phyloP scores from a whole-genome alignment of 35 echinoderm and acorn worm genomes.

The Heliocidaris erythrogramma region DNA sequence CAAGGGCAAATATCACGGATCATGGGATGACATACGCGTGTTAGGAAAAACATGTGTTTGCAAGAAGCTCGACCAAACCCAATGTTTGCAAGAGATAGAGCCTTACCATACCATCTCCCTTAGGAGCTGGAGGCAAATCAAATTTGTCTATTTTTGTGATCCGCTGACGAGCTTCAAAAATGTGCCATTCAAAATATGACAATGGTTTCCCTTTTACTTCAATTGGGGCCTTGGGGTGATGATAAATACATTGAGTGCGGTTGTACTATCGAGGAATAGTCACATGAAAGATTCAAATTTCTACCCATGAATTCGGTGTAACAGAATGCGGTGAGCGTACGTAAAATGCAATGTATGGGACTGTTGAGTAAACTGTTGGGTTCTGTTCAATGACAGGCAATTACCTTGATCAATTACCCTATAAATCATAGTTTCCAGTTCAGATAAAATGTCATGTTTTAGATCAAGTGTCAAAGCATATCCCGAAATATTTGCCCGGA shows the following conservation, averaged over 20 bases:
- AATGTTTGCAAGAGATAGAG: not conserved
- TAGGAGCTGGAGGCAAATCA: not conserved
- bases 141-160: constrained; percentile 14
- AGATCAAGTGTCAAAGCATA: not conserved
- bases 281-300: not conserved
- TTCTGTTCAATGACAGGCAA: not conserved
- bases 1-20: no score
- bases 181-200: not conserved
- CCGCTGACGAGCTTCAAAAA: not conserved
- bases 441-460: not conserved
- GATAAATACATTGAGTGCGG: not conserved
- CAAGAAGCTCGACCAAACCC: not conserved
- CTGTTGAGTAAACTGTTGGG: not conserved
- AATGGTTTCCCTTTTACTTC: not conserved
- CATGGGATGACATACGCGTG: no score
- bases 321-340: not conserved
- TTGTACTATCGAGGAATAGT: not conserved
- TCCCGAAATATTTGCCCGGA: not conserved
- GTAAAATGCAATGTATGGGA: not conserved
- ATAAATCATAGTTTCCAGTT: not conserved
- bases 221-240: not conserved
- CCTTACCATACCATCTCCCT: not conserved
- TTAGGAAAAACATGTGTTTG: not conserved
- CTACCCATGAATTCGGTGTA: not conserved
- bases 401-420: not conserved